Evolutionary conservation across 2,113 vertebrate species (phyloP).

Genomic region (Epinephelus fuscoguttatus): DNA sequence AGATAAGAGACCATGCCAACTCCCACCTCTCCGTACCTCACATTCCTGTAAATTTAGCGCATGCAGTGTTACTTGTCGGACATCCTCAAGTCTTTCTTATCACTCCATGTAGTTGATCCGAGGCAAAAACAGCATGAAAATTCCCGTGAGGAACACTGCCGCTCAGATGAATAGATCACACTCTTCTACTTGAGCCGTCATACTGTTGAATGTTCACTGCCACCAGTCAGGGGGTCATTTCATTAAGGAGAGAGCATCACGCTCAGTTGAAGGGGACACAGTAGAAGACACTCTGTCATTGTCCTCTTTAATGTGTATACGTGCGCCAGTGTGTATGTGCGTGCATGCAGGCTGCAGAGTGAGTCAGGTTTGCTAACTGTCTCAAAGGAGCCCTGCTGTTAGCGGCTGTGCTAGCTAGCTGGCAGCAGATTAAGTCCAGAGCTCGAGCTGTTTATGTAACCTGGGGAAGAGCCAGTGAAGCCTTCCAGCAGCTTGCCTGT

Average conservation of each 20-base stretch:
- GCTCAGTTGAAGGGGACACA: constrained; percentile 44
- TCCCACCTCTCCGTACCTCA: background rate
- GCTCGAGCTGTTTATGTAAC: constrained; percentile 78
- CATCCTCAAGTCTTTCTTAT: background rate
- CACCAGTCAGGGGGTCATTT: constrained; percentile 42
- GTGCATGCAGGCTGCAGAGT: constrained; percentile 39
- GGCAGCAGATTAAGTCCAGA: constrained; percentile 74
- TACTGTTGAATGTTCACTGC: constrained; percentile 16
- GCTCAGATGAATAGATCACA: constrained; percentile 18
- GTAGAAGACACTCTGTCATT: constrained; percentile 29
- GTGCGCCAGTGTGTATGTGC: background rate
- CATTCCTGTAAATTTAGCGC: background rate
- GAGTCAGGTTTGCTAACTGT: constrained; percentile 63
- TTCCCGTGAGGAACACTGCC: constrained; percentile 13
- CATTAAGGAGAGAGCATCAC: constrained; percentile 31
- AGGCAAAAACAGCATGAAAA: constrained; percentile 20
- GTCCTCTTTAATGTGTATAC: constrained; percentile 23
- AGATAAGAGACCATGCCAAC: background rate
- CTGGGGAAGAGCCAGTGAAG: constrained; percentile 68
- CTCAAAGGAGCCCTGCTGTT: constrained; percentile 66
- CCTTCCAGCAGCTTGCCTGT: constrained; percentile 61
- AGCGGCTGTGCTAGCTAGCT: constrained; percentile 57
- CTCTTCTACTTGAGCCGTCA: constrained; percentile 32
- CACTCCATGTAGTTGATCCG: background rate
- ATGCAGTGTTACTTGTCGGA: constrained; percentile 8